These are phyloP conservation scores for Acrocyrtus sp. DNA, from an alignment of 2,888 invertebrate species.

Conservation along the genomic window DNA sequence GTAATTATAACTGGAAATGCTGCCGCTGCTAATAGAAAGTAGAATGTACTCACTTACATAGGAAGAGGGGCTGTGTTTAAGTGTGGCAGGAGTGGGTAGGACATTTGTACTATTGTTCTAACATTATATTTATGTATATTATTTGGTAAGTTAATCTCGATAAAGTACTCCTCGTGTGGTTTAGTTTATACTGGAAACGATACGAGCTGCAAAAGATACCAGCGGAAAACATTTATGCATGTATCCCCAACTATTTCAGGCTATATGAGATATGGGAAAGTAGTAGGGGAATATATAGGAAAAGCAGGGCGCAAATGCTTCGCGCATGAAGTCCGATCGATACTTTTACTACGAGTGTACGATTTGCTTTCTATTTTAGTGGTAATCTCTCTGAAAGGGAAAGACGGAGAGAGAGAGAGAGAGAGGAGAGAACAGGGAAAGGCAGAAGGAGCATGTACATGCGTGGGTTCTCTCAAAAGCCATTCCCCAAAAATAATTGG, in stretches of 20 bases:
- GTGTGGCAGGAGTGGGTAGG: no score
- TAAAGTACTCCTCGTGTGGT: constrained; percentile 41
- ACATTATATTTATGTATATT: no score
- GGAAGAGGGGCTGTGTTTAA: no score
- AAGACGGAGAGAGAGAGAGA: not conserved
- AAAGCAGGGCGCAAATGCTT: constrained; percentile 40
- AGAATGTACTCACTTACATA: no score
- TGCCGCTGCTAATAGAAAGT: no score
- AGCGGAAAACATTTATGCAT: no score
- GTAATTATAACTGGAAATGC: no score
- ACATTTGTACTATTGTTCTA: no score
- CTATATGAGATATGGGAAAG: not conserved
- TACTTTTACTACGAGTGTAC: constrained; percentile 49
- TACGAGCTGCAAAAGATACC: no score
- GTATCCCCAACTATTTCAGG: not conserved
- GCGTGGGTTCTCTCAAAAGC: constrained; percentile 4
- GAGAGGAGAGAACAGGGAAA: no score
- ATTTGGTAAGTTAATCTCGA: constrained; percentile 33
- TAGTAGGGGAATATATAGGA: constrained; percentile 1
- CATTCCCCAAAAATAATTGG: no score
- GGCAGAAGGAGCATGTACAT: no score
- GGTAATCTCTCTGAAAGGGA: constrained; percentile 6
- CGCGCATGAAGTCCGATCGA: constrained; percentile 48
- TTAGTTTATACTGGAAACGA: constrained; percentile 8
- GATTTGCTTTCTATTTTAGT: constrained; percentile 22